Evolutionary conservation across 2,113 vertebrate species (phyloP).

Genomic region (Phrynosoma blainvillii): DNA sequence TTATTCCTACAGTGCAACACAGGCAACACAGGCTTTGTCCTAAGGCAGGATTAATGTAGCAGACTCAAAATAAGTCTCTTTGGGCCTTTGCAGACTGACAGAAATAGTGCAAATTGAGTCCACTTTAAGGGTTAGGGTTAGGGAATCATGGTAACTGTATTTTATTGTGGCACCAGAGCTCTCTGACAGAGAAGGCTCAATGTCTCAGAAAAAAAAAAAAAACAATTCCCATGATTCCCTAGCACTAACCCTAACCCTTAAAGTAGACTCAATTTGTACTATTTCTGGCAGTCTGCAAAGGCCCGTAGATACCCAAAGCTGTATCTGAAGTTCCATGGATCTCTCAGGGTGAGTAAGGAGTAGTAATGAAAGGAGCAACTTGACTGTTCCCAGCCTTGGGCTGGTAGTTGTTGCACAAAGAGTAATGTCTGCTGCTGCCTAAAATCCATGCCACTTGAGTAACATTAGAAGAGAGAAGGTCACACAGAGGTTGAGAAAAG

Average conservation of each 20-base stretch:
- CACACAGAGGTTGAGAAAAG: not conserved
- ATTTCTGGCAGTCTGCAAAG: no score
- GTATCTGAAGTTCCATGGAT: not conserved
- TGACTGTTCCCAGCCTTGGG: not conserved
- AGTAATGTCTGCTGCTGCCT: not conserved
- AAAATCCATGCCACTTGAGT: not conserved
- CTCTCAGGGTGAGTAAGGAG: not conserved
- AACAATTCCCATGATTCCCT: no score
- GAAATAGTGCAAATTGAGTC: no score
- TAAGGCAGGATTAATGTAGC: constrained; percentile 19
- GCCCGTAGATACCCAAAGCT: constrained; percentile 38
- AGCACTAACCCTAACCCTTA: no score
- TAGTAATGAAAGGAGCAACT: not conserved
- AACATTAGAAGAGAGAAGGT: not conserved
- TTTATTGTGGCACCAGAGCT: no score
- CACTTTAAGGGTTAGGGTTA: no score
- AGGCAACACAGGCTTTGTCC: constrained; percentile 32
- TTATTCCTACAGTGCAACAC: constrained; percentile 21
- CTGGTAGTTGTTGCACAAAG: not conserved
- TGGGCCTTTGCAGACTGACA: no score
- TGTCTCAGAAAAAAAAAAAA: no score
- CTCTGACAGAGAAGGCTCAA: no score
- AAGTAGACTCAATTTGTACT: no score
- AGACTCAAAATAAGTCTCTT: constrained; percentile 26
- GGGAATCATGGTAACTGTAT: no score